Base-by-base conservation (phyloP, 2,888 invertebrate species). In the Abrostola tripartita region DNA sequence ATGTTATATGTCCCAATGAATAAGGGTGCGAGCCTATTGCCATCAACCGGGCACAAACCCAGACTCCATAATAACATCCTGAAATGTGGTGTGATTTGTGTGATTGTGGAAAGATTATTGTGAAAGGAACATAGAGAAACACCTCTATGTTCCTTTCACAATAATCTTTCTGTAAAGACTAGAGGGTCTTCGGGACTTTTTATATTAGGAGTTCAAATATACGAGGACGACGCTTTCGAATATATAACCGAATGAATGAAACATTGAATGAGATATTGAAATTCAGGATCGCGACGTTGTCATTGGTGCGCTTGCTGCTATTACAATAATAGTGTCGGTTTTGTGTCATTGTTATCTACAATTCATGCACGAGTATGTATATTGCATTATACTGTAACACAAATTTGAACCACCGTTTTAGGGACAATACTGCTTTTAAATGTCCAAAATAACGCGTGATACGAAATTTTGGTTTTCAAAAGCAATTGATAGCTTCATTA, bases 401-500 rank as follows among this genome's bases (percentile, higher is more conserved):
- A 47, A 37, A 24, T 5, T 9, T 10, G 42, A 14, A 38, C 35
- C 9, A 37, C 36, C 10, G 9, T 44, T 37, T 51, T 50, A 54
- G 37, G n/a, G 9, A 59, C 42, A 57, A 47, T 54, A 37, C 24
- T 14, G 58, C 11, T 41, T 59, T 57, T 57, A 57, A 57, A 64
- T 50, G 42, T 52, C 24, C 52, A 61, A 61, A 67, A 52, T 68
- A 40, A 41, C 41, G 35, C 24, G 44, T 55, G 53, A 59, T 61
- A 62, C 38, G 10, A 50, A 65, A 67, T 53, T 51, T 64, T 59
- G 47, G 53, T 49, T 74, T 72, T 66, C 56, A 70, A 70, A 68
- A 63, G 68, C 76, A 69, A 68, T 79, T 66, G 79, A 78, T 78
- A 72, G 69, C 69, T 78, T 71, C 63, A 78, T 82, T 73, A 66